phyloP scores from a whole-genome alignment of 2,797 vertebrate species.

The Cichlasoma orientale region DNA sequence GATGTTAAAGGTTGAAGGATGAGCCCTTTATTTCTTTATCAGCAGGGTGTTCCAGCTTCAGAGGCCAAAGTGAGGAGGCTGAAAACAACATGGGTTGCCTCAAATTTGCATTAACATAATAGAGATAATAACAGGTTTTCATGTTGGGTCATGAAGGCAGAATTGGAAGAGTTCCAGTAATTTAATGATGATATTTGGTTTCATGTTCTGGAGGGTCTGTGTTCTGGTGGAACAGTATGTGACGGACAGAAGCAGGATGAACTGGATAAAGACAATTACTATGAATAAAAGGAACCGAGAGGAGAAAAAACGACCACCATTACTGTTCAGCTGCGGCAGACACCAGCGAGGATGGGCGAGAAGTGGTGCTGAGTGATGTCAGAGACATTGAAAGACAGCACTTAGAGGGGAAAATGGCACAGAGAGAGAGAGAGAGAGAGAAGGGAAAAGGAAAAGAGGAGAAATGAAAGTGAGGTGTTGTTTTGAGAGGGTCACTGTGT shows the following conservation, averaged over 20 bases:
- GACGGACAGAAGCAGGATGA: conserved; percentile 2
- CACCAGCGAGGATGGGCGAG: background rate
- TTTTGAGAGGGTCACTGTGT: background rate
- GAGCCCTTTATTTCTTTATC: background rate
- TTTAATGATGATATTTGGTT: conserved; percentile 3
- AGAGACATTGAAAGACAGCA: background rate
- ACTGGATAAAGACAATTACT: conserved; percentile 45
- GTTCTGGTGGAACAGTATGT: conserved; percentile 5
- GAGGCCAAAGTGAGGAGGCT: background rate
- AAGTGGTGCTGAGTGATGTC: background rate
- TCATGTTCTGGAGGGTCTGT: conserved; percentile 5
- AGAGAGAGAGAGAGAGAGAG: background rate
- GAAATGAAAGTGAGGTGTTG: background rate
- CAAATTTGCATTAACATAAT: background rate
- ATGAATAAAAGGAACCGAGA: background rate
- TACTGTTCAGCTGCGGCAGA: background rate
- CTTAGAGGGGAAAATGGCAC: background rate
- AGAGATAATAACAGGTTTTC: conserved; percentile 4
- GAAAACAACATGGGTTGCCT: background rate
- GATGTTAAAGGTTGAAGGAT: background rate
- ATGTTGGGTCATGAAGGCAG: background rate
- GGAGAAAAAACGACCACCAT: background rate
- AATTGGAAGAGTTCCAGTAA: conserved; percentile 4
- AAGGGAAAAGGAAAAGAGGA: background rate
- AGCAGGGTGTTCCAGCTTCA: background rate